These are phyloP conservation scores for Tetramorium bicarinatum DNA, from an alignment of 2,888 invertebrate genomes.

Conservation along the genomic window DNA sequence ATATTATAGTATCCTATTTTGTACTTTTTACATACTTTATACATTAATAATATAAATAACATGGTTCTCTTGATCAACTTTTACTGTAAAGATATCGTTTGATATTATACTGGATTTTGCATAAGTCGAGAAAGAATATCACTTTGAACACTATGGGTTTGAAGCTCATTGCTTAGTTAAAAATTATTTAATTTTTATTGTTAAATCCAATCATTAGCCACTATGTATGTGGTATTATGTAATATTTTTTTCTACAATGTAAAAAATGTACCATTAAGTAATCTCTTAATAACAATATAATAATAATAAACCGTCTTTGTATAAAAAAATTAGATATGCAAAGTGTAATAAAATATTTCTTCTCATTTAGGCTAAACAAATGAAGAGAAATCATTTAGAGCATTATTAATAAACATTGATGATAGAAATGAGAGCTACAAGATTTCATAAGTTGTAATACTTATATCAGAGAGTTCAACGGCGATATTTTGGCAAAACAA, in stretches of 20 bases:
- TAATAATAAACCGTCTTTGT: background rate
- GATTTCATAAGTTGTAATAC: background rate
- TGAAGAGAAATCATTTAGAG: background rate
- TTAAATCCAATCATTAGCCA: background rate
- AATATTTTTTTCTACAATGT: background rate
- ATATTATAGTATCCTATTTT: too few species aligned
- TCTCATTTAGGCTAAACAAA: background rate
- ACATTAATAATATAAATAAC: background rate
- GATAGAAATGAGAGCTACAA: background rate
- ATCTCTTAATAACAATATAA: background rate
- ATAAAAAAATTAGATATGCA: background rate
- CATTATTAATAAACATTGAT: background rate
- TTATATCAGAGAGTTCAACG: conserved; percentile 51
- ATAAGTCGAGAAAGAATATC: background rate
- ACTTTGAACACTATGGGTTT: background rate
- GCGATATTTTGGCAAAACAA: conserved; percentile 80
- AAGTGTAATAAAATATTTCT: background rate
- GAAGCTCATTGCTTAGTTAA: background rate
- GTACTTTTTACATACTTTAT: background rate
- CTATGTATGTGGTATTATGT: background rate
- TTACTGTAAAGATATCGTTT: background rate
- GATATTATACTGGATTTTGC: background rate
- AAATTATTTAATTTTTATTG: background rate
- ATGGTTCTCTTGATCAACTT: background rate
- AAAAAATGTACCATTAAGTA: background rate